A percentile compares a stretch with the other conserved stretches of the same genome.
These are phyloP conservation scores for Drosophila atroscutellata DNA, from an alignment of 2,888 invertebrate genomes.

Conservation along the genomic window DNA sequence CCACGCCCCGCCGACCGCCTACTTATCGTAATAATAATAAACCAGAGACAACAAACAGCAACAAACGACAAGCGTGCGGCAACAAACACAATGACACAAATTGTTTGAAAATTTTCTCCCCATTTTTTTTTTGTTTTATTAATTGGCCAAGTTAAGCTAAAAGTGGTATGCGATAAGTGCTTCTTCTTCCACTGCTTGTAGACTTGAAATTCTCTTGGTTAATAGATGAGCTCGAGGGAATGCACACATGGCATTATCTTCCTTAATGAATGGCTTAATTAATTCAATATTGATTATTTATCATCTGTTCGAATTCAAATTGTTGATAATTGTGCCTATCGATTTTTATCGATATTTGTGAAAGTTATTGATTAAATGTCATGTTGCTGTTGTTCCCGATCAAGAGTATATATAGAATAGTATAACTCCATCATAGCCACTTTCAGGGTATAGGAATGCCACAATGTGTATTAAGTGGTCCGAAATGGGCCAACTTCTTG, in stretches of 20 bases:
- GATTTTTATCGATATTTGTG: neutral
- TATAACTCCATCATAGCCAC: neutral
- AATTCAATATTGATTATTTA: neutral
- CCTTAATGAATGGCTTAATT: neutral
- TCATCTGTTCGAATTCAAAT: neutral
- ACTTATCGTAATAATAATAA: slow-evolving; percentile 29
- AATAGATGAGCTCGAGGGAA: neutral
- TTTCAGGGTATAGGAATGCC: neutral
- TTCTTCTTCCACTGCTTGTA: neutral
- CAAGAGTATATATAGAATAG: neutral
- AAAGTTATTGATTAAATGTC: neutral
- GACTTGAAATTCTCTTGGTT: neutral
- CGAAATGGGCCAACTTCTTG: neutral
- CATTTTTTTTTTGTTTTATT: neutral
- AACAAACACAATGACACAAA: neutral
- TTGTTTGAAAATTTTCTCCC: neutral
- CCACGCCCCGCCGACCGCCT: neutral
- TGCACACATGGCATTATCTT: neutral
- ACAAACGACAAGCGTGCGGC: neutral
- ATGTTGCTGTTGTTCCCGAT: neutral
- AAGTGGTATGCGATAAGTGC: neutral
- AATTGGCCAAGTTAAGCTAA: neutral
- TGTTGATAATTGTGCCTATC: neutral
- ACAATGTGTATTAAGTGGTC: neutral
- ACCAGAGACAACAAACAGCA: slow-evolving; percentile 16